These are phyloP conservation scores for Phaethon lepturus DNA, from an alignment of 2,113 vertebrate genomes.

Conservation along the genomic window DNA sequence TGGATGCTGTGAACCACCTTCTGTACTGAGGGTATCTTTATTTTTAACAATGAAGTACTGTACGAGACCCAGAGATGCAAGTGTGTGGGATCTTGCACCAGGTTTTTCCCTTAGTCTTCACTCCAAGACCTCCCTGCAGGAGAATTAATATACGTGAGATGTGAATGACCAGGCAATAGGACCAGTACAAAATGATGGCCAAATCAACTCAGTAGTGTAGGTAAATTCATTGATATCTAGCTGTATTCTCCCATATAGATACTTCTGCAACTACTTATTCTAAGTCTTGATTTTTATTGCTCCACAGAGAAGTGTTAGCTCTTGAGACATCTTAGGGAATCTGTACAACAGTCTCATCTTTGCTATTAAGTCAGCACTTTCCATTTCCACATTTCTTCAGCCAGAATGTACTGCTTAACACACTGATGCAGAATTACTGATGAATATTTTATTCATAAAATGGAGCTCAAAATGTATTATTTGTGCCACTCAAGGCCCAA, in stretches of 20 bases:
- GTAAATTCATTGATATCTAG: background rate
- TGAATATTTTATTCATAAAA: constrained; percentile 64
- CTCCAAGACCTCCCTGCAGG: background rate
- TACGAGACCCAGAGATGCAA: background rate
- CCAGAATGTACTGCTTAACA: background rate
- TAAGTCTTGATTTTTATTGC: background rate
- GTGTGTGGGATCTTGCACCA: rapidly evolving
- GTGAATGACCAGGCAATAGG: background rate
- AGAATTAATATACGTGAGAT: background rate
- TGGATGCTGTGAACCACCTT: background rate
- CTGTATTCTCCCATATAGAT: background rate
- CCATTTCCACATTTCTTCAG: background rate
- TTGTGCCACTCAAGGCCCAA: constrained; percentile 1
- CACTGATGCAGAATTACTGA: background rate
- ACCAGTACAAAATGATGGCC: background rate
- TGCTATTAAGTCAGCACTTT: background rate
- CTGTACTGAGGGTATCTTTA: rapidly evolving
- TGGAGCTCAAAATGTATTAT: constrained; percentile 35
- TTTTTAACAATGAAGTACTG: background rate
- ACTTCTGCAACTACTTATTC: background rate
- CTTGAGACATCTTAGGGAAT: background rate
- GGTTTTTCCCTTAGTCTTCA: background rate
- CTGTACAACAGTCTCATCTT: background rate
- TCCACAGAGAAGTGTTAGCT: background rate
- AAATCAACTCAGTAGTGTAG: background rate